These are phyloP conservation scores for Cepphus grylle DNA, from an alignment of 2,113 vertebrate species.

Conservation along the genomic window DNA sequence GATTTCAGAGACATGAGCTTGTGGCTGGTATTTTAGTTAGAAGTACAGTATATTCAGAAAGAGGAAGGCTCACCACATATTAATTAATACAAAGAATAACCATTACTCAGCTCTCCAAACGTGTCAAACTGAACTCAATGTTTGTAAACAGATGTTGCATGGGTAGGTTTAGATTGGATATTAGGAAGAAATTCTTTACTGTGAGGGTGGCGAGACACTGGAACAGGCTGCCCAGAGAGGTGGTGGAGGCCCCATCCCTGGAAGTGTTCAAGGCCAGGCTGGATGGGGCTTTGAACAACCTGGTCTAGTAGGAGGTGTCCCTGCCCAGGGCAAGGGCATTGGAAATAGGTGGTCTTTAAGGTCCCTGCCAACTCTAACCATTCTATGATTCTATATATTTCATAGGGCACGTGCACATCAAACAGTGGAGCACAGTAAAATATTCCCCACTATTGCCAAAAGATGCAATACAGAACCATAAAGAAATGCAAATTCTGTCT, in stretches of 20 bases:
- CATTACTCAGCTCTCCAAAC: background rate
- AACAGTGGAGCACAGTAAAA: background rate
- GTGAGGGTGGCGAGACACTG: background rate
- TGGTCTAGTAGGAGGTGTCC: background rate
- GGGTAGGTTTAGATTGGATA: background rate
- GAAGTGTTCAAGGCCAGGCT: background rate
- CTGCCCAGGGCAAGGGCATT: background rate
- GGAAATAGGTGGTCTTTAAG: background rate
- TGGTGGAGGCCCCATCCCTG: background rate
- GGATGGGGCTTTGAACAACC: background rate
- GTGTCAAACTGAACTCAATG: background rate
- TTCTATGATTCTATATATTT: background rate
- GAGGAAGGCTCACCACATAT: background rate
- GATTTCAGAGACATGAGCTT: background rate
- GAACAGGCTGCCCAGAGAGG: background rate
- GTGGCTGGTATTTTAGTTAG: background rate
- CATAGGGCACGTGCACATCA: background rate
- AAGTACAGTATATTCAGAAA: background rate
- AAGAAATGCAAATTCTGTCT: background rate
- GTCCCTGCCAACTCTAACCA: background rate
- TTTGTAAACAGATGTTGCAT: background rate
- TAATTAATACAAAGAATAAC: background rate
- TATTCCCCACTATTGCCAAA: background rate
- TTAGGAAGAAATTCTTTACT: background rate
- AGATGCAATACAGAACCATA: background rate